Evolutionary conservation across 2,888 invertebrate genomes (phyloP).

Genomic region (Noctua fimbriata): DNA sequence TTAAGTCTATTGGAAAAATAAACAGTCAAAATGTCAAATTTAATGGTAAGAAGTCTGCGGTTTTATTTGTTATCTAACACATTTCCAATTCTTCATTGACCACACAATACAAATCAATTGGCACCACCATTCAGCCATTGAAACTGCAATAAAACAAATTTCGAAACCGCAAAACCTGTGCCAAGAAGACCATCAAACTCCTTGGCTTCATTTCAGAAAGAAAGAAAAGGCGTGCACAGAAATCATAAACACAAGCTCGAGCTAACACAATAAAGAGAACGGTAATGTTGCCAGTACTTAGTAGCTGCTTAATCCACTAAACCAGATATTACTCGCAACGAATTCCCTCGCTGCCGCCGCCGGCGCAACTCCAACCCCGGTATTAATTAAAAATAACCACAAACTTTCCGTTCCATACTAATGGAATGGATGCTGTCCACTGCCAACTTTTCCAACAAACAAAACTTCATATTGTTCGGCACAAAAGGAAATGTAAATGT

Average conservation of each 20-base stretch:
- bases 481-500: constrained; percentile 72
- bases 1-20: neutral
- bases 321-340: constrained; percentile 64
- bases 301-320: constrained; percentile 63
- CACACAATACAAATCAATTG: constrained; percentile 52
- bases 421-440: constrained; percentile 71
- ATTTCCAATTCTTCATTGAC: constrained; percentile 29
- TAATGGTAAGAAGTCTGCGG: neutral
- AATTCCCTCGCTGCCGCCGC: constrained; percentile 63
- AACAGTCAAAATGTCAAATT: constrained; percentile 8
- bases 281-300: constrained; percentile 61
- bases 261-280: constrained; percentile 56
- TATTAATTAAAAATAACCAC: constrained; percentile 76
- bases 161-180: constrained; percentile 42
- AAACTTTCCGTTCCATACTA: constrained; percentile 72
- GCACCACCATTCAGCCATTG: constrained; percentile 40
- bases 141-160: constrained; percentile 43
- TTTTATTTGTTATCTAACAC: constrained; percentile 25
- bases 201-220: constrained; percentile 37
- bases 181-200: constrained; percentile 46
- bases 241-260: constrained; percentile 54
- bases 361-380: constrained; percentile 62
- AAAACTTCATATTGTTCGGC: constrained; percentile 69
- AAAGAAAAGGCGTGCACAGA: constrained; percentile 35
- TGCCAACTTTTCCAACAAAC: constrained; percentile 74